These are phyloP conservation scores for Cygnus olor DNA, from an alignment of 2,797 vertebrate species.

Conservation along the genomic window DNA sequence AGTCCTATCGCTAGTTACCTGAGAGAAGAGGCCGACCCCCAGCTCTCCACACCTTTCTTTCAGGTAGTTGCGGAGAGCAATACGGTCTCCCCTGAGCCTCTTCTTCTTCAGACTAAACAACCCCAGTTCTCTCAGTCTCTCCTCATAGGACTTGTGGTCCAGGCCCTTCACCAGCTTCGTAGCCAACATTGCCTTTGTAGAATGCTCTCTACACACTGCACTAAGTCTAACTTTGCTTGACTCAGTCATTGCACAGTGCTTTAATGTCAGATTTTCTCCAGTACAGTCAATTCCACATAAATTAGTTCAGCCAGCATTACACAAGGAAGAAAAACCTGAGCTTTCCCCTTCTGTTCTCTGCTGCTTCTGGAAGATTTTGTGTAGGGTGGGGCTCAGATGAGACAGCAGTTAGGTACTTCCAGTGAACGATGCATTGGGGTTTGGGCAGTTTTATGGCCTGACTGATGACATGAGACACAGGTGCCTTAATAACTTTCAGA, in stretches of 20 bases:
- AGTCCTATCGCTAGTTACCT: too few species aligned
- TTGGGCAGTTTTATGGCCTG: not conserved
- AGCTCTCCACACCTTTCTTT: too few species aligned
- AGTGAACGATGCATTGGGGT: rapidly evolving
- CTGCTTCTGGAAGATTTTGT: not conserved
- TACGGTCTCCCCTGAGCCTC: too few species aligned
- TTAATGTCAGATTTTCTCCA: not conserved
- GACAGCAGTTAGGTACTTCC: not conserved
- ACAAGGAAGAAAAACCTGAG: not conserved
- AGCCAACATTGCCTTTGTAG: not conserved
- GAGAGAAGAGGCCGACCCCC: too few species aligned
- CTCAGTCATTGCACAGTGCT: not conserved
- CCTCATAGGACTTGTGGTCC: too few species aligned
- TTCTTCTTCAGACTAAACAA: too few species aligned
- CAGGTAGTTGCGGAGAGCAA: too few species aligned
- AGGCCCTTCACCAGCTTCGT: too few species aligned
- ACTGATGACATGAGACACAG: rapidly evolving
- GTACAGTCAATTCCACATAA: not conserved
- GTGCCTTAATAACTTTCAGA: not conserved
- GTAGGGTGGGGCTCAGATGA: not conserved
- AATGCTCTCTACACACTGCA: rapidly evolving
- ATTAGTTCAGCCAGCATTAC: not conserved
- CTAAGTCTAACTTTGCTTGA: rapidly evolving
- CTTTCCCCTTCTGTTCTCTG: not conserved
- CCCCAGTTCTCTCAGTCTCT: too few species aligned